Percentiles rank a stretch among this genome's conserved stretches.
Conservation (phyloP, 2,797 vertebrate species). For the Serranus cabrilla region DNA sequence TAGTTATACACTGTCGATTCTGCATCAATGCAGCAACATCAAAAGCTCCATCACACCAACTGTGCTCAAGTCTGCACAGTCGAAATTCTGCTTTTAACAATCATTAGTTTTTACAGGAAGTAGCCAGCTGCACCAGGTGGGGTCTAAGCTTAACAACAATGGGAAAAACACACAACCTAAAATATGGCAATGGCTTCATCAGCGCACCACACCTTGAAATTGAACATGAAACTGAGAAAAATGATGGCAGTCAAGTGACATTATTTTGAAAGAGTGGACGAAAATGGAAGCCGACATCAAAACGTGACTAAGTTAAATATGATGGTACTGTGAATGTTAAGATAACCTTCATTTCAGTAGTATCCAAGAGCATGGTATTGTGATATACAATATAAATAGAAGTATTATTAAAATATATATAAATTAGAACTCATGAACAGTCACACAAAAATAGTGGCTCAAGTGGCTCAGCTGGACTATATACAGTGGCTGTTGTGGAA, state of each 20-base stretch:
- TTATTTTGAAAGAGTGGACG: neutral
- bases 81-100: conserved; percentile 29
- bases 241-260: conserved; percentile 1
- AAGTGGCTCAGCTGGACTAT: neutral
- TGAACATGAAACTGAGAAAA: conserved; percentile 20
- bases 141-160: neutral
- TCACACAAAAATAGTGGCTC: neutral
- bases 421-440: neutral
- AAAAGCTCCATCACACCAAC: conserved; percentile 17
- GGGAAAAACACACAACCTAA: conserved; percentile 29
- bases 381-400: neutral
- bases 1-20: neutral
- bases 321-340: neutral
- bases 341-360: too few relatives aligned
- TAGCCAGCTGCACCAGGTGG: conserved; percentile 8
- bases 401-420: neutral
- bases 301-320: neutral
- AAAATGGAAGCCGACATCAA: neutral
- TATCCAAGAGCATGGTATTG: neutral
- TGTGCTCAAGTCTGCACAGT: conserved; percentile 12
- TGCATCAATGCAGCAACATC: conserved; percentile 11
- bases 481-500: neutral
- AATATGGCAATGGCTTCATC: conserved; percentile 35
- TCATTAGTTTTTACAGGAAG: conserved; percentile 12
- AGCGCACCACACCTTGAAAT: conserved; percentile 40